Conservation (phyloP, 2,113 vertebrate genomes). For the Seriola rivoliana region DNA sequence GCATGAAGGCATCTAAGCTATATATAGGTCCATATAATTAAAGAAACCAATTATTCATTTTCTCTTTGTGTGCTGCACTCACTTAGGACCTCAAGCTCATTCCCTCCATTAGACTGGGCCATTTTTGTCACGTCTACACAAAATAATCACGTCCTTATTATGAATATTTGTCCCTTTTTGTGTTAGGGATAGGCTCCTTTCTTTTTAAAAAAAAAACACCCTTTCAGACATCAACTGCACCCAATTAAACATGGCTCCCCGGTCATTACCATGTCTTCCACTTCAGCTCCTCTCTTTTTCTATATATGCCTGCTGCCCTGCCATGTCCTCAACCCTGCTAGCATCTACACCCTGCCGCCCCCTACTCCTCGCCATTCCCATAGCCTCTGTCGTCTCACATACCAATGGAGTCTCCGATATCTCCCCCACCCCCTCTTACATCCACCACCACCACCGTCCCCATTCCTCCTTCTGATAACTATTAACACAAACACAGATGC, state of each 20-base stretch:
- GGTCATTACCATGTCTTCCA: slow-evolving; percentile 9
- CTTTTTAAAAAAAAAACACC: slow-evolving; percentile 12
- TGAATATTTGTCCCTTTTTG: neutral
- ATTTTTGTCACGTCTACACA: slow-evolving; percentile 39
- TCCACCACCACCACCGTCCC: slow-evolving; percentile 12
- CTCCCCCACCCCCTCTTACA: neutral
- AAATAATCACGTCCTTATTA: neutral
- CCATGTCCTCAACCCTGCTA: slow-evolving; percentile 59
- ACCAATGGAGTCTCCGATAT: slow-evolving; percentile 62
- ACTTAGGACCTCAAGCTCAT: neutral
- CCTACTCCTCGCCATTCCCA: slow-evolving; percentile 34
- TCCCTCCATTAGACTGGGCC: neutral
- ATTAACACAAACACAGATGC: slow-evolving; percentile 73
- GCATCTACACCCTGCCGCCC: slow-evolving; percentile 38
- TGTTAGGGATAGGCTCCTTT: neutral
- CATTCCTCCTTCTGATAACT: slow-evolving; percentile 53
- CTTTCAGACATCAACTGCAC: slow-evolving; percentile 26
- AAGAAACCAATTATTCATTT: slow-evolving; percentile 2
- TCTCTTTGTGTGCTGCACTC: slow-evolving; percentile 13
- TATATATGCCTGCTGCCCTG: slow-evolving; percentile 43
- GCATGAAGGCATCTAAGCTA: slow-evolving; percentile 27
- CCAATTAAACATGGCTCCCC: slow-evolving; percentile 3
- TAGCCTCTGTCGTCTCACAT: slow-evolving; percentile 71
- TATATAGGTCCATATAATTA: slow-evolving; percentile 32
- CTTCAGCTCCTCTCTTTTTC: slow-evolving; percentile 22